Evolutionary conservation across 2,888 invertebrate genomes (phyloP), one percentile per base, ranked within the genome.

Genomic region (Lithophane leautieri): DNA sequence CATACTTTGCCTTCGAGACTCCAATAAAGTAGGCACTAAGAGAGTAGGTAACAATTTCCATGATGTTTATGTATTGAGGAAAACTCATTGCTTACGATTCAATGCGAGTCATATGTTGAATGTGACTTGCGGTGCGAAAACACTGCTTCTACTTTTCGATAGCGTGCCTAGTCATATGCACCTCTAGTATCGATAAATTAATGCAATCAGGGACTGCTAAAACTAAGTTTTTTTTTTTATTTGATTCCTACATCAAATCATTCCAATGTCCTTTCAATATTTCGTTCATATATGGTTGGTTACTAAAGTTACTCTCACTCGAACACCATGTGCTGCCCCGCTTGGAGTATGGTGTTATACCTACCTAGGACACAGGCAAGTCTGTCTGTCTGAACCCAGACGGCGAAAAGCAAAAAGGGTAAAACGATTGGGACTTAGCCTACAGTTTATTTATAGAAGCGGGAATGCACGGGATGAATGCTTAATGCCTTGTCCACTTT

Each of bases 391-490:
- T 62, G 52, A 47, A 50, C 44, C 60, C 80, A 86, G 88, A 88
- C 87, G 50, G 68, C 62, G 69, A 83, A 68, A 74, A 83, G 69
- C 74, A 87, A 87, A 87, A 86, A 87, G 81, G 69, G 40, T 82
- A 70, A 70, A 78, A 75, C 79, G 69, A 60, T 63, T 70, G 81
- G 77, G 83, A 79, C 74, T 76, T 52, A 54, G 73, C 73, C 73
- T 71, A 34, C 78, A 78, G 85, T 79, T 77, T 88, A 88, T 88
- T 88, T 88, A 78, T 88, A 88, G 87, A 82, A 61, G 12, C 79
- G 81, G 81, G 87, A 84, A 82, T 66, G 79, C 63, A 70, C 81
- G 65, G 79, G 82, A 88, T 76, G 87, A 85, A 88, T 84, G 79
- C 81, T 74, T 79, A 84, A 87, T 82, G 81, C 74, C 66, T 72